These are phyloP conservation scores for Coptodon bakossiorum DNA, from an alignment of 2,113 vertebrate genomes.

Conservation along the genomic window DNA sequence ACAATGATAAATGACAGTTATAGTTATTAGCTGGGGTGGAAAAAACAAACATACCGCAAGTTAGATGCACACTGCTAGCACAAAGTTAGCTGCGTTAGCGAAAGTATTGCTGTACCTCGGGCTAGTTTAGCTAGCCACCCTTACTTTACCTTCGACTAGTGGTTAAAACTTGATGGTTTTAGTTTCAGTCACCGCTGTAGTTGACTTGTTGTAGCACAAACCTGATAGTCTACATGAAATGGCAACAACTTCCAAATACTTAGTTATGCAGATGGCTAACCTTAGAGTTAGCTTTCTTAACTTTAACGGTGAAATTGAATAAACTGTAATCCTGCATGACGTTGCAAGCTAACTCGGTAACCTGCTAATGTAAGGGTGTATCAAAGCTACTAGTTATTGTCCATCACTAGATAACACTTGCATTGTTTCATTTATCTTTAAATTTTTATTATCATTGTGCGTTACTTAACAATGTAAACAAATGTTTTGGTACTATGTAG, in stretches of 20 bases:
- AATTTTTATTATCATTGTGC: accelerated
- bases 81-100: constrained; percentile 1
- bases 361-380: neutral
- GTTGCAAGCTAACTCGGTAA: constrained; percentile 44
- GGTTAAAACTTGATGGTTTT: neutral
- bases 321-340: constrained; percentile 36
- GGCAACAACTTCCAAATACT: neutral
- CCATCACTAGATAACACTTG: no score
- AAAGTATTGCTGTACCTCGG: neutral
- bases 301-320: neutral
- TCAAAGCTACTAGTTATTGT: neutral
- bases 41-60: neutral
- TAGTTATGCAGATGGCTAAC: neutral
- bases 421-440: accelerated
- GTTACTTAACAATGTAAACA: neutral
- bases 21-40: neutral
- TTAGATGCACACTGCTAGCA: neutral
- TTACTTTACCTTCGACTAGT: neutral
- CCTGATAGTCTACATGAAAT: neutral
- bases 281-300: neutral
- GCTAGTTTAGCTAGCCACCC: constrained; percentile 3
- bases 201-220: neutral
- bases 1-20: accelerated
- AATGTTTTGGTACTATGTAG: neutral
- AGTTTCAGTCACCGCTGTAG: neutral